Evolutionary conservation across 2,888 invertebrate genomes (phyloP).

Genomic region (Synergus laeviventris): DNA sequence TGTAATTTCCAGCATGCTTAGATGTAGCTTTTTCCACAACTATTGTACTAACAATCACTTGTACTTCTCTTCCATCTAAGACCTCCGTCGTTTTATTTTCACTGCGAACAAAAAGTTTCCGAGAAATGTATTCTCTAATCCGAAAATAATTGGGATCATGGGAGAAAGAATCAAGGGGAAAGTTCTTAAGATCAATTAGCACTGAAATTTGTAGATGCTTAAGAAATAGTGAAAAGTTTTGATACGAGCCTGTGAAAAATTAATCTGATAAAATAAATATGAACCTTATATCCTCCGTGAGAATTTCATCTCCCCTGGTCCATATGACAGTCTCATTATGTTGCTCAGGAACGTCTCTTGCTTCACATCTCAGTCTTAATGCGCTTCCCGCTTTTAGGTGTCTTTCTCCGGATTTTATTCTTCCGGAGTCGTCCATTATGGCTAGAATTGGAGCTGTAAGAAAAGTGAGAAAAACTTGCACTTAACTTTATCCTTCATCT

Average conservation of each 20-base stretch:
- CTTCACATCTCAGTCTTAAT: conserved; percentile 78
- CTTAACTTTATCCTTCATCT: conserved; percentile 27
- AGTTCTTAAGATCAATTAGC: neutral
- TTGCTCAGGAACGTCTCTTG: conserved; percentile 72
- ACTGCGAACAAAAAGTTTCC: conserved; percentile 68
- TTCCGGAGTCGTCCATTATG: conserved; percentile 80
- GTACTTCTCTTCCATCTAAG: conserved; percentile 70
- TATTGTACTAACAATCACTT: conserved; percentile 77
- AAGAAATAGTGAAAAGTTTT: no score
- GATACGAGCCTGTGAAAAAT: neutral
- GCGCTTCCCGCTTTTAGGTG: conserved; percentile 81
- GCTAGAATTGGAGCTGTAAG: conserved; percentile 79
- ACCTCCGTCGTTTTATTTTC: conserved; percentile 76
- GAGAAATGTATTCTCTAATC: conserved; percentile 12
- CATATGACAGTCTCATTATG: conserved; percentile 77
- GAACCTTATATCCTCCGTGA: conserved; percentile 79
- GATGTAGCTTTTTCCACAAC: conserved; percentile 78
- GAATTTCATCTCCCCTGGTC: conserved; percentile 78
- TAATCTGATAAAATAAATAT: conserved; percentile 51
- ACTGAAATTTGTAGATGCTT: no score
- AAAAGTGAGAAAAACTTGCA: conserved; percentile 43
- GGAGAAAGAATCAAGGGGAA: neutral
- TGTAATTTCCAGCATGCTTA: conserved; percentile 81
- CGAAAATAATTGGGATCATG: neutral
- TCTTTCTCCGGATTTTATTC: conserved; percentile 78